Base-by-base conservation (phyloP, 1,140 invertebrate genomes). In the Cataglyphis hispanica region DNA sequence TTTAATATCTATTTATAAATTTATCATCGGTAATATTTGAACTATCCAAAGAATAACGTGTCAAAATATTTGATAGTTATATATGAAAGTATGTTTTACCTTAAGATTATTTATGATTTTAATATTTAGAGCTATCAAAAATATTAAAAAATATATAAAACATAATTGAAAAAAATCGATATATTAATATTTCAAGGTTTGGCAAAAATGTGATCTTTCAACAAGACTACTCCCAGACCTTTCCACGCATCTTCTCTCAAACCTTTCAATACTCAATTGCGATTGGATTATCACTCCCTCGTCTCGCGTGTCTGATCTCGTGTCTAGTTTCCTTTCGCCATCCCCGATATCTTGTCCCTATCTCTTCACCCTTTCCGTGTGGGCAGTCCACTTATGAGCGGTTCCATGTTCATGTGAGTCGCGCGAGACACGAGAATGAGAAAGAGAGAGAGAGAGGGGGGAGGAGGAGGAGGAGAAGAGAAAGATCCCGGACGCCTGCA, bases 401-500 rank as follows among this genome's bases (percentile, higher is more conserved):
- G 60, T 81, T 80, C 43, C 22, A 64, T 64, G 43, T 69, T 22
- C 22, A 19, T 37, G 64, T 10, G 19, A 80, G 34, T 56, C 16
- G 63, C 63, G 77, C 76, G 31, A 69, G n/a, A 27, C n/a, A 25
- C 27, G 43, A 50, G n/a, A 80, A 34, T 56, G 46, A 61, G 8
- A 66, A 4, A 22, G 25, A 19, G 27, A 31, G 27, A 31, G 27
- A 31, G 22, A 61, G 25, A 46, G 27, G 64, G 40, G 37, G 40
- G 63, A 60, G 40, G n/a, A 56, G 34, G 22, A 13, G n/a, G 60
- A 58, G 34, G 31, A 50, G 31, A 34, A 40, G 64, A 58, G 46
- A 69, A 37, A 72, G 53, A 81, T 80, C 56, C 58, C 81, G 70
- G 81, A 84, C 75, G 75, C 61, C 50, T 60, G 84, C 75, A 83